A percentile compares a stretch with the other conserved stretches of the same genome.
These are phyloP conservation scores for Loxodonta africana DNA, from an alignment of 2,113 vertebrate genomes.

Conservation along the genomic window DNA sequence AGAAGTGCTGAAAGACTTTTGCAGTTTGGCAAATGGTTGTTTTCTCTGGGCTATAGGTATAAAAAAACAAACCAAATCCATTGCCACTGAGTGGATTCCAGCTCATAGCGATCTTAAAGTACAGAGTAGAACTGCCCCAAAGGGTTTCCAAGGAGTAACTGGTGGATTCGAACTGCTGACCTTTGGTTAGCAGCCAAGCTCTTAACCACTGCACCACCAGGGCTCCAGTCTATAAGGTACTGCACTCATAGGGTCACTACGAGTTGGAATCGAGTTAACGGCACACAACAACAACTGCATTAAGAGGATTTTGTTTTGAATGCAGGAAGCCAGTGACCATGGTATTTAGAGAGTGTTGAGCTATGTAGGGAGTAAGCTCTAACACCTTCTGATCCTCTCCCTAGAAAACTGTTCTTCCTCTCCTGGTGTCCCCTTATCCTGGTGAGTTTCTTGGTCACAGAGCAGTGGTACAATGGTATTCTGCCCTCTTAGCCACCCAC, in stretches of 20 bases:
- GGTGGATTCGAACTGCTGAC: too few relatives aligned
- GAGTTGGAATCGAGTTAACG: neutral
- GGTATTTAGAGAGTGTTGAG: neutral
- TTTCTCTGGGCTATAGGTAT: neutral
- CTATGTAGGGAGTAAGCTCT: neutral
- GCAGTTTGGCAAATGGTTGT: neutral
- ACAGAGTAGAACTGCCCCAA: too few relatives aligned
- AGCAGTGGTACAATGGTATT: neutral
- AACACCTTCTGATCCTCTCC: neutral
- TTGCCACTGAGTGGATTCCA: too few relatives aligned
- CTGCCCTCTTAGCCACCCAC: neutral
- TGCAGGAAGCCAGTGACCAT: neutral
- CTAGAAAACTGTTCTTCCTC: constrained; percentile 24
- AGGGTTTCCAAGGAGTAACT: too few relatives aligned
- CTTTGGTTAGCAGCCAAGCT: too few relatives aligned
- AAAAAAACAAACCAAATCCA: too few relatives aligned
- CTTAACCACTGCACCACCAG: too few relatives aligned
- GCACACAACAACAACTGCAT: neutral
- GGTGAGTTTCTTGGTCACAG: neutral
- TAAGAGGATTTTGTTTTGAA: neutral
- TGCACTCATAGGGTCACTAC: neutral
- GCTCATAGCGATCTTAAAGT: too few relatives aligned
- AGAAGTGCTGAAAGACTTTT: neutral
- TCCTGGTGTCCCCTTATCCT: neutral
- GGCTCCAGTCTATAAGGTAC: too few relatives aligned